Evolutionary conservation across 2,797 vertebrate species (phyloP).

Genomic region (Falco columbarius): DNA sequence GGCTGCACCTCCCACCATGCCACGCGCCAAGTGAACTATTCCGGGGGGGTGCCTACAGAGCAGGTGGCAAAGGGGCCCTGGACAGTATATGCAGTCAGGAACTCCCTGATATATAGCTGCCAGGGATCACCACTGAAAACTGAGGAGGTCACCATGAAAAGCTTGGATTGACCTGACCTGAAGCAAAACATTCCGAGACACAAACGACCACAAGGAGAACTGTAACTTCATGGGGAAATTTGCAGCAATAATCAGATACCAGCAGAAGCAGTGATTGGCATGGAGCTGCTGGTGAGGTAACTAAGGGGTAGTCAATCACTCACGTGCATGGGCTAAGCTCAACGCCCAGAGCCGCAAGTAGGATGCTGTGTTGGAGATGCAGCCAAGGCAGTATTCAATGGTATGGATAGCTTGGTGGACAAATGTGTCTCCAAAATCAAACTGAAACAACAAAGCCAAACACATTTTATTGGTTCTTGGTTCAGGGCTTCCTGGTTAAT

Average conservation of each 20-base stretch:
- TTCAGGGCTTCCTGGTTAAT: background rate
- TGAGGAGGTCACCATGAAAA: background rate
- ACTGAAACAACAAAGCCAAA: constrained; percentile 78
- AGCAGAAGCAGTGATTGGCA: background rate
- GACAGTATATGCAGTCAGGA: background rate
- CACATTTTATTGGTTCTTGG: background rate
- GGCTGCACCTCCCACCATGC: background rate
- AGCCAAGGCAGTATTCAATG: constrained; percentile 96
- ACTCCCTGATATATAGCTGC: background rate
- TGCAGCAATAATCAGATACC: background rate
- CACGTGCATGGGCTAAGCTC: constrained; percentile 95
- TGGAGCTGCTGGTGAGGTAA: background rate
- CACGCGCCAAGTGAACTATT: background rate
- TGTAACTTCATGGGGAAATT: background rate
- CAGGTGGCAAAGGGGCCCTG: background rate
- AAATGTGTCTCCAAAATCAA: constrained; percentile 91
- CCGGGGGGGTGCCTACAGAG: background rate
- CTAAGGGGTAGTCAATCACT: constrained; percentile 59
- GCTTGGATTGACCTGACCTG: background rate
- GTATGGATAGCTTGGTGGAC: constrained; percentile 96
- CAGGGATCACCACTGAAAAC: background rate
- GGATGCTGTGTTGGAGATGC: constrained; percentile 97
- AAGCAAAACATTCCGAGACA: background rate
- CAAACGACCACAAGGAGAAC: background rate
- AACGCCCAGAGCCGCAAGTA: constrained; percentile 97